phyloP scores from a whole-genome alignment of 2,113 vertebrate genomes.

The Caloenas nicobarica region DNA sequence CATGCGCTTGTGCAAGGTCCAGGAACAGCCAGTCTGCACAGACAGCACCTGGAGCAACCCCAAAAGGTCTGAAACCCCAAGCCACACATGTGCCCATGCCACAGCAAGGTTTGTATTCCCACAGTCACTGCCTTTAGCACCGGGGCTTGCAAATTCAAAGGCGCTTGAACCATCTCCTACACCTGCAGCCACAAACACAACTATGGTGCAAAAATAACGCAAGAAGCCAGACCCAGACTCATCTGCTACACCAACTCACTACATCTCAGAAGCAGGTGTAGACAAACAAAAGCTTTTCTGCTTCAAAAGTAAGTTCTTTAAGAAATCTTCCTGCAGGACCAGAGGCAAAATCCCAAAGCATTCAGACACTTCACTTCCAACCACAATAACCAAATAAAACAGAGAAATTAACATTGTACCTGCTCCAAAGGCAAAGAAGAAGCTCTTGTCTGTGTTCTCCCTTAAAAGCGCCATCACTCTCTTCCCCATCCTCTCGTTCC shows the following conservation, averaged over 20 bases:
- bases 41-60: not conserved
- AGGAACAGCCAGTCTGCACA: not conserved
- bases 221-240: not conserved
- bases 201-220: rapidly evolving
- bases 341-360: not conserved
- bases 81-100: rapidly evolving
- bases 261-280: not conserved
- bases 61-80: not conserved
- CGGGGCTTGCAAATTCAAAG: not conserved
- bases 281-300: not conserved
- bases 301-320: not conserved
- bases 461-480: slow-evolving; percentile 88
- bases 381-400: rapidly evolving
- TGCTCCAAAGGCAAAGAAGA: slow-evolving; percentile 98
- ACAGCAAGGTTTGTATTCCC: not conserved
- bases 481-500: slow-evolving; percentile 95
- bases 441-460: slow-evolving; percentile 88
- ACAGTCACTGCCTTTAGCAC: not conserved
- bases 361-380: not conserved
- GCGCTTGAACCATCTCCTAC: not conserved
- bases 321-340: not conserved
- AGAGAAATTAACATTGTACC: slow-evolving; percentile 73
- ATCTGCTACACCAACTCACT: not conserved
- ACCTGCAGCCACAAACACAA: not conserved
- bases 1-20: not conserved